Percentiles rank a stretch among this genome's conserved stretches.
These are phyloP conservation scores for Stichodactyla helianthus DNA, from an alignment of 64 coral and sea anemone species.

Conservation along the genomic window DNA sequence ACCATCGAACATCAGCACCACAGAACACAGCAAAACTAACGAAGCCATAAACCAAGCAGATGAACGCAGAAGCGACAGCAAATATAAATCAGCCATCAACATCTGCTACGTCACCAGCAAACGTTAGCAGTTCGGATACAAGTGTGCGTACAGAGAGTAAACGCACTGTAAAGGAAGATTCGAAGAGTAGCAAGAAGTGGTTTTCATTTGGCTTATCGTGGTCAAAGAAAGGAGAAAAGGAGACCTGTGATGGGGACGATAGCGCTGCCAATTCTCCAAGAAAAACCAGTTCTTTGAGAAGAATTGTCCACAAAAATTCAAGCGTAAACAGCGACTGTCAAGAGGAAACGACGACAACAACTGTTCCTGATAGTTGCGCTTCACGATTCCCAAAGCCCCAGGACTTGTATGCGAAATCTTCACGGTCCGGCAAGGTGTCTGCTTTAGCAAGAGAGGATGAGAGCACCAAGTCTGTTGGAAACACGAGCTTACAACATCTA, in stretches of 20 bases:
- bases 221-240: conserved; percentile 14
- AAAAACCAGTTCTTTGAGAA: not conserved
- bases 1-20: not conserved
- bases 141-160: not conserved
- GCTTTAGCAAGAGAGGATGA: not conserved
- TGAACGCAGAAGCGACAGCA: not conserved
- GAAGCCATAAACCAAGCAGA: not conserved
- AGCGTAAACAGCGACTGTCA: not conserved
- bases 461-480: not conserved
- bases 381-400: not conserved
- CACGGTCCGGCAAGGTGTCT: too few species aligned
- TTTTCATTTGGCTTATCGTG: not conserved
- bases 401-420: too few species aligned
- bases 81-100: not conserved
- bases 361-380: not conserved
- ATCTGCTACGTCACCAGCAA: not conserved
- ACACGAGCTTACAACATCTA: not conserved
- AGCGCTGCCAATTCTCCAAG: not conserved
- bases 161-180: not conserved
- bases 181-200: not conserved
- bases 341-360: not conserved
- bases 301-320: not conserved
- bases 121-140: not conserved
- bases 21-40: not conserved
- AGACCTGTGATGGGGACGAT: not conserved